A percentile compares a stretch with the other conserved stretches of the same genome.
These are phyloP conservation scores for Nylanderia fulva DNA, from an alignment of 1,140 invertebrate genomes.

Conservation along the genomic window DNA sequence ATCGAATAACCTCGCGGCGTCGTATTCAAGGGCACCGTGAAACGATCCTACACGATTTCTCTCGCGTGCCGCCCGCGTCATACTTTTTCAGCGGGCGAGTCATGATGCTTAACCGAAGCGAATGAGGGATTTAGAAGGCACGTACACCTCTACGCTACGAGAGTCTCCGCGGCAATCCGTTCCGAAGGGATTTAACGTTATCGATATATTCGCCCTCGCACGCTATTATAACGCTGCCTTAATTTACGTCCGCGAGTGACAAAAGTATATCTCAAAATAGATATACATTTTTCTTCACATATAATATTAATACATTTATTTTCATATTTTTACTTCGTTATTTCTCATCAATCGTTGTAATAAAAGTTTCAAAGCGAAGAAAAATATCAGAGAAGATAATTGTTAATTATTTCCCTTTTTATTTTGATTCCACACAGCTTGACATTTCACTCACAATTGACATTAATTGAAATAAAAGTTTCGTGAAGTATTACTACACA, in stretches of 20 bases:
- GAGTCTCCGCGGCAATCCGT: constrained; percentile 17
- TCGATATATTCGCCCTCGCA: constrained; percentile 40
- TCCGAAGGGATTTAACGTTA: constrained; percentile 46
- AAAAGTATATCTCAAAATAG: not conserved
- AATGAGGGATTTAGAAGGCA: constrained; percentile 61
- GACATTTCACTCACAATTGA: constrained; percentile 8
- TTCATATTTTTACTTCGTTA: constrained; percentile 2
- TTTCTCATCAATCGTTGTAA: constrained; percentile 5
- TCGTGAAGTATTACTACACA: constrained; percentile 6
- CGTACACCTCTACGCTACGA: not conserved
- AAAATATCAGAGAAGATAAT: not conserved
- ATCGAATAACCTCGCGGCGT: constrained; percentile 65
- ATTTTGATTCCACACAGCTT: not conserved
- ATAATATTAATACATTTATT: not conserved
- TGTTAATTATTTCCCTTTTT: not conserved
- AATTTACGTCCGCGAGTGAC: constrained; percentile 20
- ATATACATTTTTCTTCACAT: not conserved
- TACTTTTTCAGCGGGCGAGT: constrained; percentile 52
- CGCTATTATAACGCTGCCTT: constrained; percentile 19
- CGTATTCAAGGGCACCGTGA: constrained; percentile 63
- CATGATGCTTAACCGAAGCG: constrained; percentile 56
- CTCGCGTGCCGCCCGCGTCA: constrained; percentile 33
- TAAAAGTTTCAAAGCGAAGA: not conserved
- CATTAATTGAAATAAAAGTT: constrained; percentile 33
- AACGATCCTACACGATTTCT: constrained; percentile 62